Conservation (phyloP, 1,140 invertebrate species). For the Zaprionus inermis region DNA sequence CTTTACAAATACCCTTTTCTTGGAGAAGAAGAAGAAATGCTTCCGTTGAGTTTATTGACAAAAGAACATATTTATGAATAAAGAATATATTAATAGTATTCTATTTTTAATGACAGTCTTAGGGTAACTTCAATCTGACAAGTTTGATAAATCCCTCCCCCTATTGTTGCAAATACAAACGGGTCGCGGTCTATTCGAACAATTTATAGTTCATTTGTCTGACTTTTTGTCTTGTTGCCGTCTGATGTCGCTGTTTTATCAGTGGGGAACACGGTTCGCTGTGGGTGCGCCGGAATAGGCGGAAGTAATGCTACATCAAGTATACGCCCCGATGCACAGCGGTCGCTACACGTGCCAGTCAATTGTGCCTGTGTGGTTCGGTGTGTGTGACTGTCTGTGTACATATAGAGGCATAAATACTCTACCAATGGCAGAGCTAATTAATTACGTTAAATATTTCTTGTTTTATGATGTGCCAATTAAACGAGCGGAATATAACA, state of each 20-base stretch:
- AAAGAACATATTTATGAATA: not conserved
- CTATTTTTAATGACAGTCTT: conserved; percentile 4
- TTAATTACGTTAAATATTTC: conserved; percentile 63
- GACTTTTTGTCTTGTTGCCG: conserved; percentile 4
- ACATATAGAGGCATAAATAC: conserved; percentile 6
- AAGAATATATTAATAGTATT: not conserved
- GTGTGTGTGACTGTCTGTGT: conserved; percentile 1
- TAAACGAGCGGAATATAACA: conserved; percentile 57
- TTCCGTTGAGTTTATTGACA: not conserved
- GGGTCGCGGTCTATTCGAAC: too few species aligned
- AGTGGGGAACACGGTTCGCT: not conserved
- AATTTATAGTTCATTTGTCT: conserved; percentile 3
- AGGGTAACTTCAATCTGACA: not conserved
- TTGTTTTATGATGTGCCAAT: conserved; percentile 70
- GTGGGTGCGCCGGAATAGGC: conserved; percentile 27
- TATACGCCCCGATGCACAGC: conserved; percentile 42
- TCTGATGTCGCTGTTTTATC: conserved; percentile 15
- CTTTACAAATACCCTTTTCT: conserved; percentile 1
- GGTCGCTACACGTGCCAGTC: conserved; percentile 48
- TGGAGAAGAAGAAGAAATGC: too few species aligned
- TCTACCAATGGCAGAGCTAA: conserved; percentile 32
- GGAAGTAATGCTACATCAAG: conserved; percentile 39
- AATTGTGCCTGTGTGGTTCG: conserved; percentile 2
- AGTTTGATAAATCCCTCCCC: not conserved
- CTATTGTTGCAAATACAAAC: not conserved